phyloP scores from a whole-genome alignment of 2,888 invertebrate species.

The Plebejus anna region DNA sequence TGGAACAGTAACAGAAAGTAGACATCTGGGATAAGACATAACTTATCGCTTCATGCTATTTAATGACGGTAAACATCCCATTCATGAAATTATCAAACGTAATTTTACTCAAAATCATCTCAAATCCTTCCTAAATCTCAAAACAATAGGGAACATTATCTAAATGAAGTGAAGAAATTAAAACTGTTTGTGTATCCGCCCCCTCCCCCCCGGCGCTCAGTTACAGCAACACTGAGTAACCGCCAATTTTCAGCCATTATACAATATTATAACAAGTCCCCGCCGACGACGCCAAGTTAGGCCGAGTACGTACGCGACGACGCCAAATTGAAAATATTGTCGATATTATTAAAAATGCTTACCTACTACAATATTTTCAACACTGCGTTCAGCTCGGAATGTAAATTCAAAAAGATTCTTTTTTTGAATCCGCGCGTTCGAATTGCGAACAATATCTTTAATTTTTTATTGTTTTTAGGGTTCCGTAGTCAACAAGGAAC shows the following conservation, averaged over 20 bases:
- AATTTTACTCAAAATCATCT: not conserved
- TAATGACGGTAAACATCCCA: too few relatives aligned
- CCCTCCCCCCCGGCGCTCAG: slow-evolving; percentile 58
- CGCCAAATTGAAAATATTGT: not conserved
- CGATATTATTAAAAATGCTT: too few relatives aligned
- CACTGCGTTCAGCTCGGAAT: too few relatives aligned
- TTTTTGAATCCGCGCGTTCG: not conserved
- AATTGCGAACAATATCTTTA: not conserved
- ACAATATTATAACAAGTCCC: slow-evolving; percentile 66
- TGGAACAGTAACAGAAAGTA: too few relatives aligned
- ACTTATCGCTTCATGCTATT: too few relatives aligned
- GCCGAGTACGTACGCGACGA: slow-evolving; percentile 43
- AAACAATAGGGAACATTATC: not conserved
- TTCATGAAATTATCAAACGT: too few relatives aligned
- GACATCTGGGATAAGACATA: too few relatives aligned
- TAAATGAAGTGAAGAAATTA: slow-evolving; percentile 45
- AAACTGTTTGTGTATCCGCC: slow-evolving; percentile 66
- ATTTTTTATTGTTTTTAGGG: too few relatives aligned
- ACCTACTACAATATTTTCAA: too few relatives aligned
- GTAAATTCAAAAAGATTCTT: not conserved
- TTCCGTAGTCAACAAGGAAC: too few relatives aligned
- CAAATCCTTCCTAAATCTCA: not conserved
- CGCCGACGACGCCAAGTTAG: slow-evolving; percentile 78
- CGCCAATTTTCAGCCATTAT: slow-evolving; percentile 77
- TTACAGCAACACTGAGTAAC: slow-evolving; percentile 71